Evolutionary conservation across 37 sponge, comb jelly and placozoan genomes (phyloP).

Genomic region (Dysidea cf. avara): DNA sequence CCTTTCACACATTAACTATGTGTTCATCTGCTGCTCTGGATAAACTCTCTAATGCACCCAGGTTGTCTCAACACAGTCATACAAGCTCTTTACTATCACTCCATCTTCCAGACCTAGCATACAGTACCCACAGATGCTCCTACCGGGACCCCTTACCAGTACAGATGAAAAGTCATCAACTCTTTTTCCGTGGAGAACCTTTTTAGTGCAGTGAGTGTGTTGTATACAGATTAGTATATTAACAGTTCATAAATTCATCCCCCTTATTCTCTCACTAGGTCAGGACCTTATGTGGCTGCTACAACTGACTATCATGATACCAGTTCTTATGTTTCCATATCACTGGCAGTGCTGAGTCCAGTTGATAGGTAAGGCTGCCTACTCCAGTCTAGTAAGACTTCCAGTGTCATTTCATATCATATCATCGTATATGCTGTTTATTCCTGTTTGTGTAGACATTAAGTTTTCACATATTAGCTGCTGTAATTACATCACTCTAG

Average conservation of each 20-base stretch:
- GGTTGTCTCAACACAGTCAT: not conserved
- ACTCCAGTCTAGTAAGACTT: not conserved
- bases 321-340: slow-evolving; percentile 10
- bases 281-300: not conserved
- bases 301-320: not conserved
- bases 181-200: slow-evolving; percentile 4
- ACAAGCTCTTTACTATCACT: not conserved
- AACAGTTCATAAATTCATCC: not conserved
- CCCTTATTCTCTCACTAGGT: slow-evolving; percentile 2
- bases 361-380: slow-evolving; percentile 7
- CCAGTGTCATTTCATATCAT: no score
- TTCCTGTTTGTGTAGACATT: no score
- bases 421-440: not conserved
- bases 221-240: not conserved
- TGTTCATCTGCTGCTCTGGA: not conserved
- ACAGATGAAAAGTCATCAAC: not conserved
- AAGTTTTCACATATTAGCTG: not conserved
- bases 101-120: not conserved
- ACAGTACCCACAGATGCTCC: no score
- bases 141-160: not conserved
- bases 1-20: not conserved
- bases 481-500: not conserved
- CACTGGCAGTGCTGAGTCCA: slow-evolving; percentile 22
- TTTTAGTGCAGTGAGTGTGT: slow-evolving; percentile 1
- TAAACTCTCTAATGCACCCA: not conserved